Evolutionary conservation across 2,888 invertebrate genomes (phyloP), one percentile per base, ranked within the genome.

Genomic region (Rugalucina vietnamica): DNA sequence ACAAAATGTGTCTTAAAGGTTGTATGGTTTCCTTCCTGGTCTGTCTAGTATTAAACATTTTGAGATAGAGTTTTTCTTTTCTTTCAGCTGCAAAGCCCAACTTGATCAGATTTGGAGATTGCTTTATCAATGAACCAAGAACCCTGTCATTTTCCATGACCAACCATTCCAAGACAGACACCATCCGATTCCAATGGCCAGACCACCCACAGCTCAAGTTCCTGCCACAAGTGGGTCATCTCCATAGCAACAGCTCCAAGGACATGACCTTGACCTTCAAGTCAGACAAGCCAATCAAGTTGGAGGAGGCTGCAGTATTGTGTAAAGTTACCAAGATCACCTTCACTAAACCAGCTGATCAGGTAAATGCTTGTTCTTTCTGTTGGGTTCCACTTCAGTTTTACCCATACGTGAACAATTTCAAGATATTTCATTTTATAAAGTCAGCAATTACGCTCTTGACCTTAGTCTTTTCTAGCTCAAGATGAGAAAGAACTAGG

Each of bases 241-340:
- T 95, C 10, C 94, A 94, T 86, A 89, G 92, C 4, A 92, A 92
- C 10, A 93, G 94, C 60, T 92, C 91, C 60, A 96, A 96, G 90
- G 96, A 96, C 81, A 92, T 96, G 32, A 93, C 95, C 10, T 95
- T 95, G 1, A 95, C 95, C 0, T 96, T 96, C 92, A 94, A 95
- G 75, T 92, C 96, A 10, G 92, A 93, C n/a, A 93, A 94, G 73
- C 95, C 96, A 0, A 93, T 91, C 32, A 87, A 88, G 12, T 82
- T 94, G 50, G 87, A 88, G 4, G 93, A 94, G 76, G 83, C 91
- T 8, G 84, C 89, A 3, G 84, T 95, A 24, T 86, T 86, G 18
- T 95, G 95, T 86, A 91, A 90, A 79, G 88, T 95, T 43, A 88
- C 88, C 60, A 94, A 94, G 87, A 94, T 95, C 79, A 92, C 90